Evolutionary conservation across 2,113 vertebrate genomes (phyloP).

Genomic region (Ginglymostoma cirratum): DNA sequence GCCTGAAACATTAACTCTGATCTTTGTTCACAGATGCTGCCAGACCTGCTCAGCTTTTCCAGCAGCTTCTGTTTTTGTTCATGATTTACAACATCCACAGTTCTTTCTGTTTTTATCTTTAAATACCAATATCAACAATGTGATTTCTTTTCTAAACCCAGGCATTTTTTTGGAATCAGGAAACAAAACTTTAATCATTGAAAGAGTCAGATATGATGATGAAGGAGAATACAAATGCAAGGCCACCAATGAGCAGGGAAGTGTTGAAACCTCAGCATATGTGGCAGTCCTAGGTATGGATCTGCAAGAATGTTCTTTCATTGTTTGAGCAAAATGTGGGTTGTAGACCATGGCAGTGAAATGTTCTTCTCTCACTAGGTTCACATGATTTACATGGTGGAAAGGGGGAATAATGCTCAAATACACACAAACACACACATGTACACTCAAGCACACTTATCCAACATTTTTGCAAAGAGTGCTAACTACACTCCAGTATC

Average conservation of each 20-base stretch:
- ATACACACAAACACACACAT: background rate
- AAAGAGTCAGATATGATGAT: constrained; percentile 82
- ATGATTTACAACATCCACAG: no score
- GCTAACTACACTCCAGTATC: background rate
- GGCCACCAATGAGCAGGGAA: constrained; percentile 67
- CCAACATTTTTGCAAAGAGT: background rate
- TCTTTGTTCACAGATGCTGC: no score
- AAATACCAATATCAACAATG: background rate
- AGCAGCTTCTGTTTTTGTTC: no score
- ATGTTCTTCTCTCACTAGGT: background rate
- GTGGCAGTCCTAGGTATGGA: constrained; percentile 67
- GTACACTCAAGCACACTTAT: background rate
- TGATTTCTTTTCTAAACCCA: constrained; percentile 45
- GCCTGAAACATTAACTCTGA: no score
- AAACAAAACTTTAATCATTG: constrained; percentile 67
- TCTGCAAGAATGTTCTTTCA: no score
- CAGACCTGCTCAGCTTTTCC: no score
- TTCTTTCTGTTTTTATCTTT: no score
- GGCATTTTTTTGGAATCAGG: constrained; percentile 64
- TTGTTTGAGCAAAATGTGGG: background rate
- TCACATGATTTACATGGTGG: background rate
- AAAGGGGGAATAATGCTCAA: background rate
- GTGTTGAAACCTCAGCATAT: constrained; percentile 63
- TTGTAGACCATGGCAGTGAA: background rate
- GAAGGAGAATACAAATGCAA: constrained; percentile 77